These are phyloP conservation scores for Zaprionus bogoriensis DNA, from an alignment of 2,888 invertebrate genomes.

Conservation along the genomic window DNA sequence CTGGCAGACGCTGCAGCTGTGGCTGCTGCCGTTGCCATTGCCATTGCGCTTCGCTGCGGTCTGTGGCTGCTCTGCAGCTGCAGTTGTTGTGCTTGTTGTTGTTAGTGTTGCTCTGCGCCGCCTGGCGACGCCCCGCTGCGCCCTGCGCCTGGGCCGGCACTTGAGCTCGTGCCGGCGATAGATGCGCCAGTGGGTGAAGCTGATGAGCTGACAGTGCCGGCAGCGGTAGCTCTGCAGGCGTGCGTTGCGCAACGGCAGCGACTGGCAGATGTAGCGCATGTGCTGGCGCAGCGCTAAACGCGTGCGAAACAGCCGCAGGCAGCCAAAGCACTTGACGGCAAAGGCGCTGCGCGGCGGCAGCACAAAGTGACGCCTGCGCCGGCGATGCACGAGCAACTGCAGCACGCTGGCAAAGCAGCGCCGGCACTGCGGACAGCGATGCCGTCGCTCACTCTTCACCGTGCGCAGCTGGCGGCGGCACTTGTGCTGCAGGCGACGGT, in stretches of 20 bases:
- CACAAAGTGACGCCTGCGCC: slow-evolving; percentile 45
- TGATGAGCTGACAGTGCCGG: slow-evolving; percentile 69
- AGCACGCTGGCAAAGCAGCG: slow-evolving; percentile 34
- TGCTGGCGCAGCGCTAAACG: slow-evolving; percentile 81
- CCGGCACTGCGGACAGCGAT: slow-evolving; percentile 43
- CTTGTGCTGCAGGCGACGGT: slow-evolving; percentile 38
- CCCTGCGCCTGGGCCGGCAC: slow-evolving; percentile 48
- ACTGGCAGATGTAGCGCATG: slow-evolving; percentile 78
- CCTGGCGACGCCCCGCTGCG: background rate
- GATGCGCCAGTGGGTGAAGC: slow-evolving; percentile 78
- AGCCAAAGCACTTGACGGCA: slow-evolving; percentile 68
- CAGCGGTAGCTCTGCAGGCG: slow-evolving; percentile 70
- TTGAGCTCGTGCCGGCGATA: slow-evolving; percentile 74
- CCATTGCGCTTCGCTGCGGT: background rate
- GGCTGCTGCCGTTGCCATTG: slow-evolving; percentile 20
- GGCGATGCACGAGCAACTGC: slow-evolving; percentile 64
- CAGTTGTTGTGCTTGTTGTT: background rate
- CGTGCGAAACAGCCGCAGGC: slow-evolving; percentile 71
- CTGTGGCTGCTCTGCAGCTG: background rate
- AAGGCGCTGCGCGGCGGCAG: slow-evolving; percentile 33
- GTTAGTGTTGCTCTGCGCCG: background rate
- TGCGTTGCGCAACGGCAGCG: slow-evolving; percentile 62
- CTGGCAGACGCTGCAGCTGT: slow-evolving; percentile 55
- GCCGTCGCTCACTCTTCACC: slow-evolving; percentile 19
- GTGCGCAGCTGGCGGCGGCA: no score